Base-by-base conservation (phyloP, 2,797 vertebrate genomes). In the Corythornis leucogaster region DNA sequence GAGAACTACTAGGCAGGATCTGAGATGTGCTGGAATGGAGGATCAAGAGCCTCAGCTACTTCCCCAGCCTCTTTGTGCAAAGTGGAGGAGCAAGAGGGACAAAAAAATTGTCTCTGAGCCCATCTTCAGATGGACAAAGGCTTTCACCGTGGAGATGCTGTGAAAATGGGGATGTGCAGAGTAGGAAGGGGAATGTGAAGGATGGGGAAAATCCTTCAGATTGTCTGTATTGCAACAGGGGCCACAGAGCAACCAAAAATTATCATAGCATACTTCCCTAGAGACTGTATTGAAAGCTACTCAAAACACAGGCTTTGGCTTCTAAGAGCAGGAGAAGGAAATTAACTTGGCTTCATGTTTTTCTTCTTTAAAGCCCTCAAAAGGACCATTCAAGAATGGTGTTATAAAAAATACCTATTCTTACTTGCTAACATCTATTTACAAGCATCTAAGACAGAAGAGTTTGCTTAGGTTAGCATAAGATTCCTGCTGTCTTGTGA, bases 211-310 rank as follows among this genome's bases (percentile, higher is more conserved):
- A 61, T 31, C 35, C n/a, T 68, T 63, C 42, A 33, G 33, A 50
- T 40, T 50, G 35, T 55, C 40, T 68, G 15, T 66, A 80, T 76
- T 79, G 79, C 57, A 77, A 42, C 10, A 79, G 19, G 42, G 28
- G 16, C 40, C 45, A 63, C 45, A 53, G 57, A 74, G 40, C 45
- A 89, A 58, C 8, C 26, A 30, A 69, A 86, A 88, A 26, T 38
- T 78, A 18, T 46, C 22, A 42, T 15, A 76, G 50, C 42, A 18
- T 13, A 53, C 0, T 1, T 33, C 31, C 31, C 64, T 89, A 15
- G 22, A 0, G 0, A 12, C 13, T 61, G 16, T 53, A 18, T 16
- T 63, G 59, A 85, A 78, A 55, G 6, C 14, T 8, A 18, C 26
- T 46, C 1, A 0, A 79, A 84, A 66, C 12, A 73, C 24, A 54